Evolutionary conservation across 2,113 vertebrate species (phyloP).

Genomic region (Apteryx mantelli): DNA sequence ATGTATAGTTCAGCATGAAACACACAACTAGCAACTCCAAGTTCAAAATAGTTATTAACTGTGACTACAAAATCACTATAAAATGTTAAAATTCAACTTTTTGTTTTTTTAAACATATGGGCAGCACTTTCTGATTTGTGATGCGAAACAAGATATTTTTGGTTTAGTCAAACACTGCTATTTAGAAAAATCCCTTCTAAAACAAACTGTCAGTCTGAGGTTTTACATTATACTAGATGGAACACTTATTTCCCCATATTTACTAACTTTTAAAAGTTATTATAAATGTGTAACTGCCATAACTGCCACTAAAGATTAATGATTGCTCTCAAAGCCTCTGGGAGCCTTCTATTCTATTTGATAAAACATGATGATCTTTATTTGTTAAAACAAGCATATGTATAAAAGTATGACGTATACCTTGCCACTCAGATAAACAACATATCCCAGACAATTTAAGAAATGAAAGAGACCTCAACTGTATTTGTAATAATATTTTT

Average conservation of each 20-base stretch:
- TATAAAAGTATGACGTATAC: neutral
- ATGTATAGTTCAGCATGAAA: neutral
- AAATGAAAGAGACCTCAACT: neutral
- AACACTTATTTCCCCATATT: constrained; percentile 12
- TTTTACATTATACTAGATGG: constrained; percentile 20
- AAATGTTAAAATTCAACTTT: neutral
- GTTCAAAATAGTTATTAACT: neutral
- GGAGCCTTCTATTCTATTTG: neutral
- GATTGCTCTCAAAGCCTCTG: neutral
- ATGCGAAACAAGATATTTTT: constrained; percentile 62
- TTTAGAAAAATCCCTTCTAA: constrained; percentile 65
- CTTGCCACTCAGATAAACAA: neutral
- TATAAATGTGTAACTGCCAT: neutral
- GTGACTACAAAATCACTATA: constrained; percentile 17
- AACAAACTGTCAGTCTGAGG: constrained; percentile 52
- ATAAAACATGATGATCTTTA: neutral
- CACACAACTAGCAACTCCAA: neutral
- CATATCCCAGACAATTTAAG: neutral
- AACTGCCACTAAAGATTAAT: constrained; percentile 24
- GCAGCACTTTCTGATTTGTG: constrained; percentile 55
- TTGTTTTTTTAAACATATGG: neutral
- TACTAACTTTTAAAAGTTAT: constrained; percentile 48
- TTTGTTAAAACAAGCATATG: neutral
- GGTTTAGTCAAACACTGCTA: constrained; percentile 45
- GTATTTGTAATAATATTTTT: neutral